Evolutionary conservation across 2,113 vertebrate species (phyloP).

Genomic region (Excalfactoria chinensis): DNA sequence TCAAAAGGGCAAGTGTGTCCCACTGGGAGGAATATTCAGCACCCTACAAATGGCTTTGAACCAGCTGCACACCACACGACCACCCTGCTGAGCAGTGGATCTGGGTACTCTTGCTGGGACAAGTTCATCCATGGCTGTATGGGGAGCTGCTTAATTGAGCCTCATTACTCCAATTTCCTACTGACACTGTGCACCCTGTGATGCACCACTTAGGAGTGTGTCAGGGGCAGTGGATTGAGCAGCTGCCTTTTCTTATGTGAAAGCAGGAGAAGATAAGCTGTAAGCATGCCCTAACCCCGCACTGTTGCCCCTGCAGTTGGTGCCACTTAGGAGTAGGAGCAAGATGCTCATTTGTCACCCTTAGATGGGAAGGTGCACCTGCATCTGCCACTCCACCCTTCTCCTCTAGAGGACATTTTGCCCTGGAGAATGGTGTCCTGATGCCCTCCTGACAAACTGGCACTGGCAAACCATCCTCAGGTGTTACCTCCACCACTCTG

Average conservation of each 20-base stretch:
- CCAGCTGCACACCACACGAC: constrained; percentile 50
- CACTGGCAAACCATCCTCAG: background rate
- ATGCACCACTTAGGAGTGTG: background rate
- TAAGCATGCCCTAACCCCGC: background rate
- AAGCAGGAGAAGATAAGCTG: background rate
- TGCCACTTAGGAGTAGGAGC: background rate
- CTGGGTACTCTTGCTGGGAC: constrained; percentile 61
- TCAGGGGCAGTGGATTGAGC: constrained; percentile 34
- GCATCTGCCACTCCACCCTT: accelerated
- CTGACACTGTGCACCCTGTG: constrained; percentile 17
- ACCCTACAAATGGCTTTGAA: constrained; percentile 52
- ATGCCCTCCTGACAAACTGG: background rate
- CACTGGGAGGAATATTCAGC: constrained; percentile 59
- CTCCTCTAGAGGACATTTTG: background rate
- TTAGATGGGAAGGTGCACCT: background rate
- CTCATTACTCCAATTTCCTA: constrained; percentile 69
- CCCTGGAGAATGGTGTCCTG: background rate
- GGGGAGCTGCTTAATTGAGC: constrained; percentile 65
- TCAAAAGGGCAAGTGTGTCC: constrained; percentile 61
- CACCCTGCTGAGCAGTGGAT: constrained; percentile 54
- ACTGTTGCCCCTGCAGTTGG: background rate
- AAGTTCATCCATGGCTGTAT: constrained; percentile 30
- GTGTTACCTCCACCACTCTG: background rate
- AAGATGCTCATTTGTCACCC: background rate
- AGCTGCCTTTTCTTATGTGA: background rate